phyloP scores from a whole-genome alignment of 2,797 vertebrate genomes.

The Xiphophorus birchmanni region DNA sequence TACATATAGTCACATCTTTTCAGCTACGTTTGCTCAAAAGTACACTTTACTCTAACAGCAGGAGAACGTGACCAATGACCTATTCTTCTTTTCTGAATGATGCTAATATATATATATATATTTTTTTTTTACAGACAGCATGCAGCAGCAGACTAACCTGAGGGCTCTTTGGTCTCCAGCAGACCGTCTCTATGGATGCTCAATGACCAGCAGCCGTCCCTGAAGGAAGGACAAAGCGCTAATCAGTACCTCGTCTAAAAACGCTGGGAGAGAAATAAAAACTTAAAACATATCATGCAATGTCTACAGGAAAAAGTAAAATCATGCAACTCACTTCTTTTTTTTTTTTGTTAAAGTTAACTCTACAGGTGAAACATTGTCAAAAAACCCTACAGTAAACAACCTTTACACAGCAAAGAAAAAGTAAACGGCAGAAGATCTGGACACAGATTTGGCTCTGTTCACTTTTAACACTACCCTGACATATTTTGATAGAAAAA shows the following conservation, averaged over 20 bases:
- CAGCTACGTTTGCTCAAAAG: not conserved
- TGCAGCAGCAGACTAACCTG: constrained; percentile 63
- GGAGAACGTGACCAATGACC: not conserved
- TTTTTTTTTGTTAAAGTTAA: constrained; percentile 45
- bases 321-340: constrained; percentile 91
- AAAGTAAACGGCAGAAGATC: constrained; percentile 80
- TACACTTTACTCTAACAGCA: not conserved
- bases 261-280: constrained; percentile 46
- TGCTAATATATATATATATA: no score
- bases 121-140: no score
- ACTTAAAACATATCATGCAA: constrained; percentile 86
- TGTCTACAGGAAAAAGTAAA: constrained; percentile 78
- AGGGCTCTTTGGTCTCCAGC: constrained; percentile 46
- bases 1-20: not conserved
- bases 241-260: constrained; percentile 72
- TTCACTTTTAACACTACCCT: constrained; percentile 81
- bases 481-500: constrained; percentile 80
- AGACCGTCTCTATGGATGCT: constrained; percentile 64
- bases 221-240: constrained; percentile 76
- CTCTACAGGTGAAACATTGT: constrained; percentile 63
- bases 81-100: not conserved
- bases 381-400: constrained; percentile 65
- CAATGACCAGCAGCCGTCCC: constrained; percentile 66
- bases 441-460: constrained; percentile 78
- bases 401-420: constrained; percentile 79